These are phyloP conservation scores for Xyliphius kryptos DNA, from an alignment of 2,113 vertebrate species.

Conservation along the genomic window DNA sequence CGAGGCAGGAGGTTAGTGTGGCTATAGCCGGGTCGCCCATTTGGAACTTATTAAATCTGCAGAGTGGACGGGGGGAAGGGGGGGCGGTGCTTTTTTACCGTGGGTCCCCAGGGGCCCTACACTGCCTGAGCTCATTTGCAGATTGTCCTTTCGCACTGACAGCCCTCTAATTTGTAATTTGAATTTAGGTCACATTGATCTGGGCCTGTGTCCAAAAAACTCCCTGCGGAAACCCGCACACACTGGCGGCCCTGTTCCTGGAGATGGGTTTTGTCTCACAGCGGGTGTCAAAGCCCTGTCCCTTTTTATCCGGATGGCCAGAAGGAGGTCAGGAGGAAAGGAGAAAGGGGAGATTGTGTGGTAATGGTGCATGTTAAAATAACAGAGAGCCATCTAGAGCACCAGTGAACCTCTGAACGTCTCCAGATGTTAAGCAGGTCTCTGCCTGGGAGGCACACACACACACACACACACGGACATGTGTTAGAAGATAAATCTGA, in stretches of 20 bases:
- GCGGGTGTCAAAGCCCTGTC: conserved; percentile 19
- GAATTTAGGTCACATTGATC: conserved; percentile 71
- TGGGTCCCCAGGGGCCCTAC: conserved; percentile 42
- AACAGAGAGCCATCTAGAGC: conserved; percentile 18
- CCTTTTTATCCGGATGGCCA: conserved; percentile 19
- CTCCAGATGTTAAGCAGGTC: conserved; percentile 40
- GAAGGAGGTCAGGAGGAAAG: neutral
- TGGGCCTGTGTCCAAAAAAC: conserved; percentile 61
- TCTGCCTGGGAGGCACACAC: conserved; percentile 27
- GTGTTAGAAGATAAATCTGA: conserved; percentile 41
- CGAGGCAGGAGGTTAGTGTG: conserved; percentile 1
- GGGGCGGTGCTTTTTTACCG: conserved; percentile 45
- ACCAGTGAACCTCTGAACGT: conserved; percentile 19
- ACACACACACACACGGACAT: conserved; percentile 29
- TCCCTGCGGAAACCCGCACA: conserved; percentile 45
- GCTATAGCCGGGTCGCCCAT: conserved; percentile 49
- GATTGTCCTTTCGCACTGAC: conserved; percentile 59
- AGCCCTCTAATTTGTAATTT: conserved; percentile 61
- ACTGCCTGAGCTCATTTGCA: conserved; percentile 66
- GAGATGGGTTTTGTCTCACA: conserved; percentile 1
- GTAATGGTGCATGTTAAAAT: conserved; percentile 25
- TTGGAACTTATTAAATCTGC: conserved; percentile 67
- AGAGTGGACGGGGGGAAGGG: no score
- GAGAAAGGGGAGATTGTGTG: conserved; percentile 13
- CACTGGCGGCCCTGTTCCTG: conserved; percentile 31